Evolutionary conservation across 2,888 invertebrate species (phyloP).

Genomic region (Sepiola atlantica): DNA sequence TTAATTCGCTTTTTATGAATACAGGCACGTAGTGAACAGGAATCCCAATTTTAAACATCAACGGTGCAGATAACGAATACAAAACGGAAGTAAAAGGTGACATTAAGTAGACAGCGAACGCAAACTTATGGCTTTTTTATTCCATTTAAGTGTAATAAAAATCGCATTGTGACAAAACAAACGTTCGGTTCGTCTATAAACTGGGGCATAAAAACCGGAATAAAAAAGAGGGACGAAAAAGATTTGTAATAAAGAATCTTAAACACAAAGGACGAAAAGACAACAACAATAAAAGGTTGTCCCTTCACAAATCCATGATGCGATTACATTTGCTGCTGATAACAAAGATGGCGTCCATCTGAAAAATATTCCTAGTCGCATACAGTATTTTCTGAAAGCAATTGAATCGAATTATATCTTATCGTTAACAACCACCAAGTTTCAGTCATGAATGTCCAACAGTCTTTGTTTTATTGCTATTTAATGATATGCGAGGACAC

Average conservation of each 20-base stretch:
- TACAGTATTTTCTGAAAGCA: too few species aligned
- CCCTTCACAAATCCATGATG: not conserved
- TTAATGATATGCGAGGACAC: too few species aligned
- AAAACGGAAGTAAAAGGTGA: not conserved
- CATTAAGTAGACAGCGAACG: not conserved
- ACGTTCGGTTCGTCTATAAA: not conserved
- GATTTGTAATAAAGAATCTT: not conserved
- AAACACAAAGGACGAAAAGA: not conserved
- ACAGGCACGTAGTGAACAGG: too few species aligned
- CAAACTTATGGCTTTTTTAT: not conserved
- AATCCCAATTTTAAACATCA: too few species aligned
- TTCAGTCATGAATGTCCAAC: too few species aligned
- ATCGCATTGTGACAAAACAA: not conserved
- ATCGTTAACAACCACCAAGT: too few species aligned
- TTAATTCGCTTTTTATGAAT: too few species aligned
- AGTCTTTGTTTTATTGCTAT: too few species aligned
- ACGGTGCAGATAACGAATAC: not conserved
- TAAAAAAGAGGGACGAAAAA: not conserved
- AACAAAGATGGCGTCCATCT: too few species aligned
- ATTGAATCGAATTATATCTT: too few species aligned
- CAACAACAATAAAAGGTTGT: not conserved
- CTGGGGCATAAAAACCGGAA: not conserved
- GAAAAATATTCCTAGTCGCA: too few species aligned
- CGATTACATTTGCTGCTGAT: not conserved
- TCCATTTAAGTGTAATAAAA: not conserved